phyloP scores from a whole-genome alignment of 2,113 vertebrate species.

The Atrichornis clamosus region DNA sequence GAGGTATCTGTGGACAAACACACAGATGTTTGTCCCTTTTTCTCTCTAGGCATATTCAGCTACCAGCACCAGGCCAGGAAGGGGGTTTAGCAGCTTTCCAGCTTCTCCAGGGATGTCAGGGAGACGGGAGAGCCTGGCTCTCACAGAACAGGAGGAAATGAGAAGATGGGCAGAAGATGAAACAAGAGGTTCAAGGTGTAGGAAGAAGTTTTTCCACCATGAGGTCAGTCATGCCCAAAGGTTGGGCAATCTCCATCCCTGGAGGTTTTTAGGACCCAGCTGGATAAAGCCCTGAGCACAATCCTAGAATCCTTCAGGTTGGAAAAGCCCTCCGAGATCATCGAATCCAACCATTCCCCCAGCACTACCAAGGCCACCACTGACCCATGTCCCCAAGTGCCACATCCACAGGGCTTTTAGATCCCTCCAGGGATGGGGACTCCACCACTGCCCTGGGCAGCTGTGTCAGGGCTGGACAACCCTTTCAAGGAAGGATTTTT shows the following conservation, averaged over 20 bases:
- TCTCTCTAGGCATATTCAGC: not conserved
- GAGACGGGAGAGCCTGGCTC: not conserved
- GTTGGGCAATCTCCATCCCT: not conserved
- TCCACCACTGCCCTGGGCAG: accelerated
- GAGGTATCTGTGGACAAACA: not conserved
- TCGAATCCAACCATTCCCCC: not conserved
- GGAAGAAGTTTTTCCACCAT: not conserved
- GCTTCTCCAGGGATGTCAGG: not conserved
- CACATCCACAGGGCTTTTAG: not conserved
- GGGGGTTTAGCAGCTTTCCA: not conserved
- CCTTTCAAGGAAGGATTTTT: not conserved
- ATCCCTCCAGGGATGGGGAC: not conserved
- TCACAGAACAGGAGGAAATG: not conserved
- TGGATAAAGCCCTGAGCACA: not conserved
- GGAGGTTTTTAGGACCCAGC: not conserved
- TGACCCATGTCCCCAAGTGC: accelerated
- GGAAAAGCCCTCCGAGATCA: not conserved
- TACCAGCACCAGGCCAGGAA: not conserved
- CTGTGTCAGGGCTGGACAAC: not conserved
- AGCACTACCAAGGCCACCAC: not conserved
- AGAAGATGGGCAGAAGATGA: not conserved
- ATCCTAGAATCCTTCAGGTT: not conserved
- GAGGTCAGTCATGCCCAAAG: not conserved
- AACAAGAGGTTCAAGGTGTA: not conserved
- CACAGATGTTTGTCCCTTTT: not conserved